Evolutionary conservation across 2,888 invertebrate genomes (phyloP).

Genomic region (Thera obeliscata): DNA sequence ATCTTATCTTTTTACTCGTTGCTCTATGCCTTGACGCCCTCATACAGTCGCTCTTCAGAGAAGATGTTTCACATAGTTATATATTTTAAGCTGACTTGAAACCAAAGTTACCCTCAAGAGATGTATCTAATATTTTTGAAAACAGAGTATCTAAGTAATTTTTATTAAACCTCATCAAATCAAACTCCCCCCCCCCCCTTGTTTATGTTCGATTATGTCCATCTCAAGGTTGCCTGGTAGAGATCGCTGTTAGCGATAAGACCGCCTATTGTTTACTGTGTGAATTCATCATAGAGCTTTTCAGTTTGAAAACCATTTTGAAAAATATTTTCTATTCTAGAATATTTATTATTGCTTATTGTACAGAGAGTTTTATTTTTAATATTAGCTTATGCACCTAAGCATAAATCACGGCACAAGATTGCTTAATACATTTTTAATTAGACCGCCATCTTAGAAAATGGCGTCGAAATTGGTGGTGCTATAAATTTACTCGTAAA

Average conservation of each 20-base stretch:
- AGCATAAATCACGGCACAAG: constrained; percentile 42
- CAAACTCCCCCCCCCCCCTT: no score
- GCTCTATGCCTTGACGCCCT: no score
- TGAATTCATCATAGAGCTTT: no score
- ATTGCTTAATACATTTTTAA: constrained; percentile 55
- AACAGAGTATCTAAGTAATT: no score
- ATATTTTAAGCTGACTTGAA: constrained; percentile 3
- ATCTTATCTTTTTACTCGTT: no score
- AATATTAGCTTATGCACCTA: constrained; percentile 29
- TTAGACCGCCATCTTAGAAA: constrained; percentile 48
- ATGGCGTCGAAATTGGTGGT: constrained; percentile 48
- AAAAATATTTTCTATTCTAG: not conserved
- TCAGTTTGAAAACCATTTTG: no score
- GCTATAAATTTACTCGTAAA: constrained; percentile 50
- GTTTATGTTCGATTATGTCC: no score
- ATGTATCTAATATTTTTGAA: no score
- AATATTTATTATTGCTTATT: not conserved
- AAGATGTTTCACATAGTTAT: constrained; percentile 8
- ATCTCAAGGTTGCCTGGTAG: no score
- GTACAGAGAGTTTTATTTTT: constrained; percentile 9
- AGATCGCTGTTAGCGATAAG: no score
- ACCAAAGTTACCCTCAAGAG: not conserved
- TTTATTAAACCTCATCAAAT: no score
- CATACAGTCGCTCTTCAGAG: constrained; percentile 17
- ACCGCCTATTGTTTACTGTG: no score